Evolutionary conservation across 2,888 invertebrate species (phyloP).

Genomic region (Lithophane leautieri): DNA sequence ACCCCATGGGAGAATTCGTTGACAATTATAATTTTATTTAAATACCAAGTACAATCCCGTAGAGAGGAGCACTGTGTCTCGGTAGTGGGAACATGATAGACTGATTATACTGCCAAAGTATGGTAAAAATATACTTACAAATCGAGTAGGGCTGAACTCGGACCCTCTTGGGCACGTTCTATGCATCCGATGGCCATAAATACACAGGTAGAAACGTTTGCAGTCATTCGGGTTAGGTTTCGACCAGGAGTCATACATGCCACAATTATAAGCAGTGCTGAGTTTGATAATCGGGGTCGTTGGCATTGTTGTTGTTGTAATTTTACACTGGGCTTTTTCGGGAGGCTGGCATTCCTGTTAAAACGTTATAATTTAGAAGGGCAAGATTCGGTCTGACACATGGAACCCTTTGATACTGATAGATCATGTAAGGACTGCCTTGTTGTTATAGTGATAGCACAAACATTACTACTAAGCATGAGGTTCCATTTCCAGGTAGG

Average conservation of each 20-base stretch:
- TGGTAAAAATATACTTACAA: slow-evolving; percentile 5
- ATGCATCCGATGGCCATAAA: background rate
- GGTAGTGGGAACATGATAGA: background rate
- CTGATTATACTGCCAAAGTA: background rate
- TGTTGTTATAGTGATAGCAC: too few relatives aligned
- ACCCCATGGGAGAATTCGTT: too few relatives aligned
- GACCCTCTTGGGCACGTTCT: background rate
- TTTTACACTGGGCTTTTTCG: slow-evolving; percentile 8
- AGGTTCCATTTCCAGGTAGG: too few relatives aligned
- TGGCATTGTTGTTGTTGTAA: background rate
- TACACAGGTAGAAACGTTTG: background rate
- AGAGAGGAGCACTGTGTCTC: background rate
- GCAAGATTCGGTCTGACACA: background rate
- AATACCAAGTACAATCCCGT: background rate
- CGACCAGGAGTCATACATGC: background rate
- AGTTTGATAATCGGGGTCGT: background rate
- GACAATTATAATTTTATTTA: too few relatives aligned
- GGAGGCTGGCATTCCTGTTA: slow-evolving; percentile 15
- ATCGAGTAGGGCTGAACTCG: slow-evolving; percentile 1
- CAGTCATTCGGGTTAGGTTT: slow-evolving; percentile 17
- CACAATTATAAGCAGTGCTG: background rate
- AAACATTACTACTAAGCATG: too few relatives aligned
- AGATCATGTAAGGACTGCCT: too few relatives aligned
- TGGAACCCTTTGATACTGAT: too few relatives aligned
- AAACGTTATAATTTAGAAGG: background rate